Base-by-base conservation (phyloP, 1,140 invertebrate species). In the Triops longicaudatus region DNA sequence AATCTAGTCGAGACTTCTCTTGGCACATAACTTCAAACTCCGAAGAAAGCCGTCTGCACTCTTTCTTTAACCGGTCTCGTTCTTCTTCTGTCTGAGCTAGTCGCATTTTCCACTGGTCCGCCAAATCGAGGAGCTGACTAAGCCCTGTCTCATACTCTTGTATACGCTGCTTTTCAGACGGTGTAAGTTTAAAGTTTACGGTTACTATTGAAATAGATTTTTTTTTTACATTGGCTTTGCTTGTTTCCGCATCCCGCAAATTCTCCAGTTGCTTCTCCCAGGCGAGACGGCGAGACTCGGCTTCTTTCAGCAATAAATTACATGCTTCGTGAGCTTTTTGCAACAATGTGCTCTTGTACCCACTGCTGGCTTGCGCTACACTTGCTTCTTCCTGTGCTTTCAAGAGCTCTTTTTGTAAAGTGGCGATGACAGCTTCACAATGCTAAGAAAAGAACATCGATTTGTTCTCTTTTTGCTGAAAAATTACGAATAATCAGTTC, bases 281-380 rank as follows among this genome's bases (percentile, higher is more conserved):
- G 22, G 50, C 50, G 50, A 63, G 50, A 22, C 50, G 50, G 22
- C 50, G 50, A 10, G 50, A n/a, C 50, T 63, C 50, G 22, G 50
- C 50, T 63, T 63, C 50, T 63, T 22, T 63, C 14, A 63, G 50
- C 50, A 63, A 22, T n/a, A 22, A 63, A 63, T 63, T 63, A 11
- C 50, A 63, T 22, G 50, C 50, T 63, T 63, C 50, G 50, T 63
- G 50, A 17, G 50, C 50, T 63, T 63, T 63, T 22, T 63, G 50
- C 50, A 63, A 63, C 50, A 63, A 63, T 22, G 50, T 63, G 50
- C 50, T 63, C 50, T 63, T 63, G 22, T 63, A 63, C 50, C 22
- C 17, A 22, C 50, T 63, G 22, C n/a, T 63, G 50, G 50, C 50
- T 22, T 17, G 14, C 17, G 50, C 50, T 63, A 63, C 50, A 17